Percentiles rank a stretch among this genome's conserved stretches.
These are phyloP conservation scores for Aldrovandia affinis DNA, from an alignment of 2,797 vertebrate species.

Conservation along the genomic window DNA sequence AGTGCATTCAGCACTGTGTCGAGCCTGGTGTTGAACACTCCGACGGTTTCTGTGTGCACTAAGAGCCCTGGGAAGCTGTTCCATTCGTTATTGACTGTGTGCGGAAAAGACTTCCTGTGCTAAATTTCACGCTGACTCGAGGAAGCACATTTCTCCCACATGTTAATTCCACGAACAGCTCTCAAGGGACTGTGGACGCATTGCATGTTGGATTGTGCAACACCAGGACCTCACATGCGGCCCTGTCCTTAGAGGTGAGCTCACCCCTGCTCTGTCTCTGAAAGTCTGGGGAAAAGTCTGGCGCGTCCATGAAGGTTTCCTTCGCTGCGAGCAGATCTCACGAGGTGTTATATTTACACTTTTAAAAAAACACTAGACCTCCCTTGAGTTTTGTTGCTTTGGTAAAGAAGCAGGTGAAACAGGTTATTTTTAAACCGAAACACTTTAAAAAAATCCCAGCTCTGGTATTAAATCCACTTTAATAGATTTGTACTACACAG, in stretches of 20 bases:
- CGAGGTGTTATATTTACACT: not conserved
- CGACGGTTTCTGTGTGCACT: too few species aligned
- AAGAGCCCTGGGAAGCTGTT: too few species aligned
- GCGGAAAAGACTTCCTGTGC: too few species aligned
- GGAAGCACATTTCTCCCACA: too few species aligned
- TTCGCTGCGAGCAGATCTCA: not conserved
- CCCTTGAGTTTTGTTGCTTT: not conserved
- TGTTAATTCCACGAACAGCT: too few species aligned
- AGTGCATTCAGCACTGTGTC: too few species aligned
- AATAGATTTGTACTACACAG: not conserved
- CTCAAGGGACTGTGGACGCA: not conserved
- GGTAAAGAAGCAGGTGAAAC: not conserved
- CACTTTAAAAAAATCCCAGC: not conserved
- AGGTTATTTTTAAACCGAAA: not conserved
- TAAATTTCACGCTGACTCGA: too few species aligned
- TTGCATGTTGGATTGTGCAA: not conserved
- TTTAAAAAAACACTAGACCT: not conserved
- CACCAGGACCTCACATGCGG: not conserved
- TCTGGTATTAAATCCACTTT: not conserved
- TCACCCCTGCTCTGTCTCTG: not conserved
- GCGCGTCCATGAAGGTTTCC: not conserved
- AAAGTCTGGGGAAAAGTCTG: not conserved
- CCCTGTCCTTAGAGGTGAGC: not conserved
- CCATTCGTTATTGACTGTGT: too few species aligned
- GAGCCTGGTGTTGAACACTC: too few species aligned